A percentile compares a stretch with the other conserved stretches of the same genome.
phyloP scores from a whole-genome alignment of 2,888 invertebrate species.

The Tetrapedia diversipes region DNA sequence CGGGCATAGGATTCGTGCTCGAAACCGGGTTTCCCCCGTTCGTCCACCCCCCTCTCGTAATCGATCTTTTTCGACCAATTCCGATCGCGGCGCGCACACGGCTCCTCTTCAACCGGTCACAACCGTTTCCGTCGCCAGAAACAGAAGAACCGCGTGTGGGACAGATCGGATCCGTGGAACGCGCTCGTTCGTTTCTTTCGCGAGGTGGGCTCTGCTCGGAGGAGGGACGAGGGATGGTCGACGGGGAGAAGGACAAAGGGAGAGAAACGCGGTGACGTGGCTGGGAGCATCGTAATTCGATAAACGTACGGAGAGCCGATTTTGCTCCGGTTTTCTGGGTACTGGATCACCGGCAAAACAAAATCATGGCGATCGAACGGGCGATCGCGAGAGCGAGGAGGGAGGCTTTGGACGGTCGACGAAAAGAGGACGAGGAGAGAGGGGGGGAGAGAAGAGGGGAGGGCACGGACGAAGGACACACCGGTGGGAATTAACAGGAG shows the following conservation, averaged over 20 bases:
- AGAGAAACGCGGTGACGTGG: constrained; percentile 42
- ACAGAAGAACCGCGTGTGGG: constrained; percentile 6
- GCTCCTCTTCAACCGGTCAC: not conserved
- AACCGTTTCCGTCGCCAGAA: constrained; percentile 7
- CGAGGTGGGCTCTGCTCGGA: too few species aligned
- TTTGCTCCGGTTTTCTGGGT: constrained; percentile 74
- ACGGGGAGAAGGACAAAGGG: constrained; percentile 27
- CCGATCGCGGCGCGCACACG: constrained; percentile 32
- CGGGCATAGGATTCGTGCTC: constrained; percentile 29
- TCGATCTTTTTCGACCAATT: constrained; percentile 53
- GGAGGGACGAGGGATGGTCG: not conserved
- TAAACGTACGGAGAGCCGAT: constrained; percentile 73
- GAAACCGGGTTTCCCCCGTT: not conserved
- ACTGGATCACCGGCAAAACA: constrained; percentile 65
- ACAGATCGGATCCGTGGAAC: constrained; percentile 25
- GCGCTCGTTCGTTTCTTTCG: not conserved
- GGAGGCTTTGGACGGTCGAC: too few species aligned
- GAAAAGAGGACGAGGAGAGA: constrained; percentile 32
- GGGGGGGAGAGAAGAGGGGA: constrained; percentile 5
- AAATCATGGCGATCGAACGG: constrained; percentile 69
- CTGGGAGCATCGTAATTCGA: constrained; percentile 73
- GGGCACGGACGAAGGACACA: constrained; percentile 64
- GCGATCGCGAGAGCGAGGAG: constrained; percentile 6
- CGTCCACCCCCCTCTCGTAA: constrained; percentile 22
- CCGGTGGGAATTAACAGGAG: constrained; percentile 74